These are phyloP conservation scores for Arvicanthis niloticus DNA, from an alignment of 2,113 vertebrate species.

Conservation along the genomic window DNA sequence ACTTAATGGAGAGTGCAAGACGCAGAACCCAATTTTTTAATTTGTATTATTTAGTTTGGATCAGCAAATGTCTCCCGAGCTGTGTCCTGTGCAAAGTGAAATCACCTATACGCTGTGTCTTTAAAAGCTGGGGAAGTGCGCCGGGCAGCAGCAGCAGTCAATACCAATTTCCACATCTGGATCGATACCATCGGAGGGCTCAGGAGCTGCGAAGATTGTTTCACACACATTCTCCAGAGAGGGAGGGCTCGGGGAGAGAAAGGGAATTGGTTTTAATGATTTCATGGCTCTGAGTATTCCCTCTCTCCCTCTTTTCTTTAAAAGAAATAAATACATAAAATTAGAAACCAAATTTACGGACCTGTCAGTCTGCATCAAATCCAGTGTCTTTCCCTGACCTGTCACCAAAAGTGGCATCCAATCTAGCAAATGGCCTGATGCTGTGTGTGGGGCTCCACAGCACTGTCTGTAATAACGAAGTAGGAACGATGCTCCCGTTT, in stretches of 20 bases:
- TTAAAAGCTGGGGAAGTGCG: slow-evolving; percentile 87
- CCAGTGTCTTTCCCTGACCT: slow-evolving; percentile 72
- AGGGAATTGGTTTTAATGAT: slow-evolving; percentile 88
- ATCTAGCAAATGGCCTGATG: slow-evolving; percentile 59
- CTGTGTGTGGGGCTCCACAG: background rate
- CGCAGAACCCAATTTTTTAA: background rate
- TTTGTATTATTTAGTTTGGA: slow-evolving; percentile 43
- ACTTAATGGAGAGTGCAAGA: background rate
- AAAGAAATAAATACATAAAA: slow-evolving; percentile 82
- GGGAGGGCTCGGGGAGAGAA: slow-evolving; percentile 82
- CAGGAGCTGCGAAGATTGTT: slow-evolving; percentile 87
- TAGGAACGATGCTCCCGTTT: background rate
- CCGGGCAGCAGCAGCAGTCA: slow-evolving; percentile 87
- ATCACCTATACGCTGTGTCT: slow-evolving; percentile 85
- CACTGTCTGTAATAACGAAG: background rate
- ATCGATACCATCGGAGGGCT: slow-evolving; percentile 89
- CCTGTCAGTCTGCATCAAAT: slow-evolving; percentile 55
- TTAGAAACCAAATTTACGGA: slow-evolving; percentile 69
- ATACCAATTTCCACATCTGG: slow-evolving; percentile 90
- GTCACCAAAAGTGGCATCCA: slow-evolving; percentile 79
- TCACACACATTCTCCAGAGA: slow-evolving; percentile 84
- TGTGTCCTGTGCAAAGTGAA: slow-evolving; percentile 79
- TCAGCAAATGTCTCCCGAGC: slow-evolving; percentile 64
- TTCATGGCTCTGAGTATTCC: slow-evolving; percentile 84
- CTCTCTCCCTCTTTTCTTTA: slow-evolving; percentile 81